These are phyloP conservation scores for Leptinotarsa undecemlineata DNA, from an alignment of 1,140 invertebrate genomes.

Conservation along the genomic window DNA sequence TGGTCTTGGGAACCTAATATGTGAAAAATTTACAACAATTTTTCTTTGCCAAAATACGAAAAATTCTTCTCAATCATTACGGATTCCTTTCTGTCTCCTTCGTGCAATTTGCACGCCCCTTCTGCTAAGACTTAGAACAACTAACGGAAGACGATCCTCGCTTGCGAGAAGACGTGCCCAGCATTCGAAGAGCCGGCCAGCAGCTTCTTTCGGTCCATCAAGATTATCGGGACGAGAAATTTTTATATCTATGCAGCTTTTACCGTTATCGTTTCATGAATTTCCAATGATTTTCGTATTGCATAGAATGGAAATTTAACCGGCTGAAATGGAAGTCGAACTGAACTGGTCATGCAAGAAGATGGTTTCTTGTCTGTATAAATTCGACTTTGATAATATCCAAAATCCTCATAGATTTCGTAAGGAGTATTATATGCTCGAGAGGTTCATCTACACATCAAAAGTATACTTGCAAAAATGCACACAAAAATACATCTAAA, in stretches of 20 bases:
- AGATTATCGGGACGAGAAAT: not conserved
- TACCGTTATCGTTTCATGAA: not conserved
- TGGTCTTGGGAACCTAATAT: too few species aligned
- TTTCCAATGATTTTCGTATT: conserved; percentile 3
- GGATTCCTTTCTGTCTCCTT: not conserved
- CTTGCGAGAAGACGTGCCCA: not conserved
- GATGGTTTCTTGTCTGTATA: too few species aligned
- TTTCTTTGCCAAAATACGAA: too few species aligned
- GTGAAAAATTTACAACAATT: too few species aligned
- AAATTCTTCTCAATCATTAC: too few species aligned
- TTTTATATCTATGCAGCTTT: conserved; percentile 3
- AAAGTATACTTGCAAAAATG: too few species aligned
- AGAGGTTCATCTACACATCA: too few species aligned
- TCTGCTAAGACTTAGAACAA: not conserved
- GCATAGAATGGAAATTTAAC: not conserved
- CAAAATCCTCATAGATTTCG: too few species aligned
- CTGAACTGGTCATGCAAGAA: not conserved
- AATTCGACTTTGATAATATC: too few species aligned
- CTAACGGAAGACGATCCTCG: not conserved
- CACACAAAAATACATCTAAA: too few species aligned
- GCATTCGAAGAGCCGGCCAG: not conserved
- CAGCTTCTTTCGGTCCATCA: conserved; percentile 1
- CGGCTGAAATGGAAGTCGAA: not conserved
- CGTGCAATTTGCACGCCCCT: not conserved
- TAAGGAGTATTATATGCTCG: too few species aligned